Conservation (phyloP, 2,888 invertebrate species). For the Leptinotarsa haldemani region DNA sequence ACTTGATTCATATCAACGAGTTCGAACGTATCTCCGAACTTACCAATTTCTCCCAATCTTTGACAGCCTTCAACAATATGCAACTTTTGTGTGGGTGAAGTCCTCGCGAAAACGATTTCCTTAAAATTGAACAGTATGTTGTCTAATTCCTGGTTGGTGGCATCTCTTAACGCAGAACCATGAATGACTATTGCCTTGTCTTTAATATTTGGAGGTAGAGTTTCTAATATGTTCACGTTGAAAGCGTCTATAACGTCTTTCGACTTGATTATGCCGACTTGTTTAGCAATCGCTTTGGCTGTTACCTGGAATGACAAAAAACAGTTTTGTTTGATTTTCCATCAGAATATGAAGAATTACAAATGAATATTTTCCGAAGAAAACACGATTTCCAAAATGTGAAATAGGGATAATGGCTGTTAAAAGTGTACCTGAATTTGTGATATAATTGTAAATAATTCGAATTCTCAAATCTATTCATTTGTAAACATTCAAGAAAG, state of each 20-base stretch:
- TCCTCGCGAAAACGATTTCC: conserved; percentile 75
- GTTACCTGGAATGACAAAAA: conserved; percentile 67
- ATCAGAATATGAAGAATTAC: neutral
- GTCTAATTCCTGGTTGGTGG: conserved; percentile 67
- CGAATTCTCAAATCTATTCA: too few relatives aligned
- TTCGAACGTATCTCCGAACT: neutral
- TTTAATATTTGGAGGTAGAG: conserved; percentile 54
- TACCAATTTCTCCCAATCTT: conserved; percentile 80
- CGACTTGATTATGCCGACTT: conserved; percentile 78
- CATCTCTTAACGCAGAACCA: conserved; percentile 66
- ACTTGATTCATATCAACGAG: too few relatives aligned
- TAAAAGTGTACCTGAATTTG: too few relatives aligned
- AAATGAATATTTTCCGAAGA: too few relatives aligned
- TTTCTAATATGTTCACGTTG: conserved; percentile 57
- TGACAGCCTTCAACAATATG: conserved; percentile 86
- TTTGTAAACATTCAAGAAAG: too few relatives aligned
- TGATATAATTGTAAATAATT: too few relatives aligned
- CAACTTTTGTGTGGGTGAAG: conserved; percentile 69
- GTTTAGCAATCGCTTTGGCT: conserved; percentile 80
- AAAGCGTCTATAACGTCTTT: conserved; percentile 57
- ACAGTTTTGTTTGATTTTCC: neutral
- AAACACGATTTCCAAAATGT: too few relatives aligned
- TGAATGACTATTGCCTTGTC: conserved; percentile 70
- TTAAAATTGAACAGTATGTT: conserved; percentile 69
- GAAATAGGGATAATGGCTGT: too few relatives aligned